Conservation (phyloP, 1,140 invertebrate genomes). For the Drosophila cardini region DNA sequence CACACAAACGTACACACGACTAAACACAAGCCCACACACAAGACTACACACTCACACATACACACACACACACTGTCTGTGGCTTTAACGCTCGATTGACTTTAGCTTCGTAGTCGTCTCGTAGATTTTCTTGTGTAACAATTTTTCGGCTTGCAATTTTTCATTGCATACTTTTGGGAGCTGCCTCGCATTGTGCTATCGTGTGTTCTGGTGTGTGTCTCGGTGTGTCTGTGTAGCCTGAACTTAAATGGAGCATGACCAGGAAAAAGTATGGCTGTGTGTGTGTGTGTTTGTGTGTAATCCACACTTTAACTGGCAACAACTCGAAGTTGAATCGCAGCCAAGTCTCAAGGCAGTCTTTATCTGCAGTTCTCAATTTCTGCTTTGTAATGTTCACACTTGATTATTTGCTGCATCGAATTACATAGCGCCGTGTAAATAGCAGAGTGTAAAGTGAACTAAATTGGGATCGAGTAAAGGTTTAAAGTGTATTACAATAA, state of each 20-base stretch:
- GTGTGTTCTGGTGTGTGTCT: too few relatives aligned
- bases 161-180: conserved; percentile 70
- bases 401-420: conserved; percentile 13
- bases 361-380: conserved; percentile 26
- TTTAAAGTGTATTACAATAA: background rate
- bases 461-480: background rate
- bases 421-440: conserved; percentile 3
- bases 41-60: conserved; percentile 26
- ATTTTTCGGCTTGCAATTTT: conserved; percentile 63
- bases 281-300: conserved; percentile 25
- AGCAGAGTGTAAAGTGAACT: conserved; percentile 1
- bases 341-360: conserved; percentile 27
- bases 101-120: conserved; percentile 20
- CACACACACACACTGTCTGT: conserved; percentile 32
- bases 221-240: background rate
- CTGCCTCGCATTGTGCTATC: background rate
- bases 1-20: conserved; percentile 10
- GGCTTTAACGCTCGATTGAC: conserved; percentile 66
- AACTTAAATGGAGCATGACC: conserved; percentile 52
- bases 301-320: conserved; percentile 20
- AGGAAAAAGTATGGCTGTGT: conserved; percentile 23
- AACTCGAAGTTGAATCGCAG: conserved; percentile 1
- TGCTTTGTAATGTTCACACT: conserved; percentile 17
- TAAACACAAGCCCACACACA: conserved; percentile 15
- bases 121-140: conserved; percentile 38